Evolutionary conservation across 2,797 vertebrate species (phyloP).

Genomic region (Otus scops): DNA sequence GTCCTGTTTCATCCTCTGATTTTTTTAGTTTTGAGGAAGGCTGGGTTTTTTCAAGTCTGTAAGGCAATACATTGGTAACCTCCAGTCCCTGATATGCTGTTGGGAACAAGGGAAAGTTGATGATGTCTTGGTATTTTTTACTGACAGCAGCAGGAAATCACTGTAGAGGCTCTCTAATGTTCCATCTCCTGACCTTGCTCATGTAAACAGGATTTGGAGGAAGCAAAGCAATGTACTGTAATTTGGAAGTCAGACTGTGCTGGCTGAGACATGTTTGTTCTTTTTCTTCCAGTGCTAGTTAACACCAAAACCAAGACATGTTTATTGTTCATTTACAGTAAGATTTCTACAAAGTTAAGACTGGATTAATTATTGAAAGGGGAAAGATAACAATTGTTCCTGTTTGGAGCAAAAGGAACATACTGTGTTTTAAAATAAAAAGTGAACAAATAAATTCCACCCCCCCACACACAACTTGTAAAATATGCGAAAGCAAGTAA

Average conservation of each 20-base stretch:
- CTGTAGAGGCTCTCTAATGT: constrained; percentile 31
- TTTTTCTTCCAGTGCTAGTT: constrained; percentile 14
- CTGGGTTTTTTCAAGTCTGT: neutral
- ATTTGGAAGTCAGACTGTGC: neutral
- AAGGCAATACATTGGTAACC: neutral
- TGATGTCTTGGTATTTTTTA: constrained; percentile 34
- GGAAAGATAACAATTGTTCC: neutral
- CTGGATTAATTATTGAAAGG: neutral
- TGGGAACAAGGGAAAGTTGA: constrained; percentile 53
- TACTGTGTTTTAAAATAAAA: neutral
- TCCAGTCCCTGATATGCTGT: neutral
- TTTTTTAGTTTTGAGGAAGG: neutral
- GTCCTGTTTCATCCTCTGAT: neutral
- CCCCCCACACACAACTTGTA: neutral
- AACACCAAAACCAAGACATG: neutral
- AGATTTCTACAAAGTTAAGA: neutral
- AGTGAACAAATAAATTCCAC: neutral
- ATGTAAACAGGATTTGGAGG: constrained; percentile 67
- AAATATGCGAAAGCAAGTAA: neutral
- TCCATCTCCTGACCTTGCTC: constrained; percentile 58
- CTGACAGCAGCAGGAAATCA: constrained; percentile 56
- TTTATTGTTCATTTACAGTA: neutral
- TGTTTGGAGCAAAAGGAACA: neutral
- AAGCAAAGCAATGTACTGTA: constrained; percentile 45
- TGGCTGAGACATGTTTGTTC: neutral